Base-by-base conservation (phyloP, 2,797 vertebrate species). In the Karalla daura region DNA sequence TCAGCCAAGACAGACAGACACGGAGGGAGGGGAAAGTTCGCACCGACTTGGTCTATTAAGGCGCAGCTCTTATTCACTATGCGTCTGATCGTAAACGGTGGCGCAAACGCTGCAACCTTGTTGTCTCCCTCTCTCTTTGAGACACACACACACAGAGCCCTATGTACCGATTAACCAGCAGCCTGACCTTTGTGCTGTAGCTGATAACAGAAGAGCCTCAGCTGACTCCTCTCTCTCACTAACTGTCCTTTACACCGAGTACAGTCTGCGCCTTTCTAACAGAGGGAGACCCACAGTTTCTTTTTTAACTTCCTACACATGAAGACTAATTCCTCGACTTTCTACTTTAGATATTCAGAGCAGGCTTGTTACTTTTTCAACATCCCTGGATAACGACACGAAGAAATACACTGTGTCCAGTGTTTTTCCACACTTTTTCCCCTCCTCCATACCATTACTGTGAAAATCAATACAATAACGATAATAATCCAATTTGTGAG, bases 161-260 rank as follows among this genome's bases (percentile, higher is more conserved):
- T 9, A 30, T 32, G 18, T 58, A 33, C 40, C 33, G 27, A 44
- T 44, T 46, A 59, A 35, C 30, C 41, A 36, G 15, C 14, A 13
- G 43, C 6, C 41, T 17, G 5, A 35, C 55, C 15, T 59, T 46
- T 59, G 30, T 45, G n/a, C 55, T 25, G 35, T 24, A 17, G 55
- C 20, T 24, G 27, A n/a, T 58, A 45, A 45, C 30, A 59, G 41
- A 24, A 23, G 23, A n/a, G 5, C 20, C 25, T 17, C n/a, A 17
- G 36, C 7, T 39, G 36, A 39, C 35, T 6, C 5, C 35, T 8
- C 17, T n/a, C 36, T 39, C 35, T 7, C 17, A 2, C 8, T 17
- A 3, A 37, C 2, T 39, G 36, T n/a, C 5, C 35, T 5, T 36
- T 14, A 36, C 35, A 15, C 8, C 7, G 13, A 15, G 9, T n/a